Conservation (phyloP, 2,797 vertebrate genomes). For the Lepidocolaptes lacrymiger region DNA sequence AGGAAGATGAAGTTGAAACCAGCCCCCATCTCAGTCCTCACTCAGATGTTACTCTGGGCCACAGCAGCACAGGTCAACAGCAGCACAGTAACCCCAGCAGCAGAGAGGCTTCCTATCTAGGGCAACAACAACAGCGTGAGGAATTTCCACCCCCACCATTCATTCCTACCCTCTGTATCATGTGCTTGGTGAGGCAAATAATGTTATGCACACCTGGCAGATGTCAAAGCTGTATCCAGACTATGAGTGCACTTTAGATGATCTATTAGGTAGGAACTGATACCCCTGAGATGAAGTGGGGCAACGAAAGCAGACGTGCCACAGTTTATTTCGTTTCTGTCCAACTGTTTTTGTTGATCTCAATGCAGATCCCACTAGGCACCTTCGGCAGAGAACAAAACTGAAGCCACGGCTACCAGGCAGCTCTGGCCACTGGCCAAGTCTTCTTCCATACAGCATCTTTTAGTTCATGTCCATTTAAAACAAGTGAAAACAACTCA, state of each 20-base stretch:
- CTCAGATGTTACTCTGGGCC: not conserved
- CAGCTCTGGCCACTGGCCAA: not conserved
- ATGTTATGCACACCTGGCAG: not conserved
- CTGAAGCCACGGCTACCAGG: not conserved
- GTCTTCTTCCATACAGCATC: not conserved
- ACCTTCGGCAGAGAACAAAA: constrained; percentile 4
- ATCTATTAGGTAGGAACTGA: not conserved
- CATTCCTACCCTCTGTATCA: constrained; percentile 47
- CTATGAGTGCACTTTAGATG: not conserved
- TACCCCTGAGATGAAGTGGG: not conserved
- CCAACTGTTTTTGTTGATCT: not conserved
- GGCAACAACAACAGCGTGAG: not conserved
- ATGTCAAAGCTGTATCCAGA: not conserved
- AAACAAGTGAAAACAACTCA: not conserved
- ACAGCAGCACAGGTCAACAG: not conserved
- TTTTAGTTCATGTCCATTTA: not conserved
- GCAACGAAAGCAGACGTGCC: not conserved
- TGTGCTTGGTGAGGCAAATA: not conserved
- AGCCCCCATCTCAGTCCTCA: not conserved
- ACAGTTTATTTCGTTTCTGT: not conserved
- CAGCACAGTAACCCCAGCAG: not conserved
- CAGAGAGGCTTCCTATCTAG: not conserved
- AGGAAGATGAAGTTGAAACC: not conserved
- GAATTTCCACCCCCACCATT: not conserved
- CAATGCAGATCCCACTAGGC: not conserved